These are phyloP conservation scores for Lontra canadensis DNA, from an alignment of 2,113 vertebrate species.

Conservation along the genomic window DNA sequence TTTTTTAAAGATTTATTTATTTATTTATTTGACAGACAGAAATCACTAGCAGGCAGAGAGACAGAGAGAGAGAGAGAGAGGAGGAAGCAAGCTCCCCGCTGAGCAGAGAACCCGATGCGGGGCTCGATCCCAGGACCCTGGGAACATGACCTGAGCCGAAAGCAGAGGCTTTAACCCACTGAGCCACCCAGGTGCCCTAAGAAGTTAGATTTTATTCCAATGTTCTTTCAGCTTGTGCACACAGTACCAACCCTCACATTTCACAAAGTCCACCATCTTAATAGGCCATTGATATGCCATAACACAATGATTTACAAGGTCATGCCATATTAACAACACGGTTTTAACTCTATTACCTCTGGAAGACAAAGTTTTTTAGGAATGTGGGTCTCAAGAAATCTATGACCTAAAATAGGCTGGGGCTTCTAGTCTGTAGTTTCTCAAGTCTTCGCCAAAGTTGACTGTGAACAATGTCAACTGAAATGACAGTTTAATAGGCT, in stretches of 20 bases:
- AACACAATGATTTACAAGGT: not conserved
- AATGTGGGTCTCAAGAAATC: not conserved
- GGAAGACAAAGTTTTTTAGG: constrained; percentile 19
- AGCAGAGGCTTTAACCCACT: no score
- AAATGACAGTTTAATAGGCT: not conserved
- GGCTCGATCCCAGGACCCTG: no score
- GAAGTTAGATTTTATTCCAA: not conserved
- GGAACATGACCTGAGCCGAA: no score
- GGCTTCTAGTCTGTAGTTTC: not conserved
- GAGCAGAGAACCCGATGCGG: no score
- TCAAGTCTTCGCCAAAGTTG: not conserved
- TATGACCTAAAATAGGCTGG: not conserved
- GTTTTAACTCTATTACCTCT: not conserved
- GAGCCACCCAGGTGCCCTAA: not conserved
- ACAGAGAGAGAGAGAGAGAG: no score
- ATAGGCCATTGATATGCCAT: not conserved
- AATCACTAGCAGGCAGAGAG: no score
- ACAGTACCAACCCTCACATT: not conserved
- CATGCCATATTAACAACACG: not conserved
- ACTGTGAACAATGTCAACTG: not conserved
- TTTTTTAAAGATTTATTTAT: no score
- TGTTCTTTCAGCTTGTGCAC: not conserved
- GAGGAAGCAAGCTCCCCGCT: no score
- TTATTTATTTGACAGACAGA: no score
- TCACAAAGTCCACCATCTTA: not conserved